Evolutionary conservation across 53 echinoderm and acorn worm species (phyloP).

Genomic region (Echinometra lucunter): DNA sequence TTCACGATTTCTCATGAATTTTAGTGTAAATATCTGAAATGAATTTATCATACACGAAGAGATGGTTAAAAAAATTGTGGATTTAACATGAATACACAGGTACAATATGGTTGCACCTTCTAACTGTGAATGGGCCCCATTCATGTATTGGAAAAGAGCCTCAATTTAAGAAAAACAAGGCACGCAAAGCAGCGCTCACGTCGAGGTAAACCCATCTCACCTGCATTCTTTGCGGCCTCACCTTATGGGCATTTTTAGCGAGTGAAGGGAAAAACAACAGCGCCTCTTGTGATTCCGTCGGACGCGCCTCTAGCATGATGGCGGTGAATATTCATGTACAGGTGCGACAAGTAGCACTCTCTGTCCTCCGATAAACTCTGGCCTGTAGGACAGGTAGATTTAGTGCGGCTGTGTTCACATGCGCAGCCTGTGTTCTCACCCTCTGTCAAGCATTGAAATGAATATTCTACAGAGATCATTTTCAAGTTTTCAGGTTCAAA

Average conservation of each 20-base stretch:
- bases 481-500: too few species aligned
- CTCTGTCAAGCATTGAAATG: not conserved
- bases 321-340: slow-evolving; percentile 60
- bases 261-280: slow-evolving; percentile 24
- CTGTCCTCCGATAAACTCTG: slow-evolving; percentile 9
- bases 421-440: not conserved
- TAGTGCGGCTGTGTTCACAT: not conserved
- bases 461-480: too few species aligned
- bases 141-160: not conserved
- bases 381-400: not conserved
- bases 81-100: not conserved
- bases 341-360: slow-evolving; percentile 69
- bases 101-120: too few species aligned
- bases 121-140: not conserved
- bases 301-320: slow-evolving; percentile 30
- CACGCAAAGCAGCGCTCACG: not conserved
- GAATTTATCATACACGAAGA: too few species aligned
- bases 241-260: not conserved
- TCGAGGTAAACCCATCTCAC: not conserved
- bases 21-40: too few species aligned
- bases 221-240: not conserved
- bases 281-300: slow-evolving; percentile 17
- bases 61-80: too few species aligned
- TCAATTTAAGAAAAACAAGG: not conserved
- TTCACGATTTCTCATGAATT: too few species aligned